Base-by-base conservation (phyloP, 2,113 vertebrate species). In the Plecotus auritus region DNA sequence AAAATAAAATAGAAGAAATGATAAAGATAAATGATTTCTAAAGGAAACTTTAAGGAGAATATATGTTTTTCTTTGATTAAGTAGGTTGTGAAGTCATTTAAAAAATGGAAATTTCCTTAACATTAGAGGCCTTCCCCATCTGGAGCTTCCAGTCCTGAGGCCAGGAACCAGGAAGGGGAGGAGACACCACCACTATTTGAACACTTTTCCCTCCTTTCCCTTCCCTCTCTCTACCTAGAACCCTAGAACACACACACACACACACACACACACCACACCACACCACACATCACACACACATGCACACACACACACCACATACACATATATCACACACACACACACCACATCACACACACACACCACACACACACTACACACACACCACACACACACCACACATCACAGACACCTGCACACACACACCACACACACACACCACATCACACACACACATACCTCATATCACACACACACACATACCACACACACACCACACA, bases 21-120 rank as follows among this genome's bases (percentile, higher is more conserved):
- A 49, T 22, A n/a, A 83, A 83, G 16, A 74, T n/a, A 67, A 95
- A 82, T 91, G 67, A 42, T 28, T 91, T 93, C 64, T 54, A 84
- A 86, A 13, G 9, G 20, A 84, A 80, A 88, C 32, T 67, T 80
- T 83, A 64, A 76, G 47, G 28, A 54, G 37, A 51, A 40, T 7
- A 49, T 85, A 9, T 77, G 4, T 82, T 72, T 35, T 51, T 37
- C 56, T 81, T 51, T 37, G 2, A 66, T 51, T 76, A 49, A 88
- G 35, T 54, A 23, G 26, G 13, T 90, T 70, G 12, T 70, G 13
- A 70, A 30, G 10, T 85, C n/a, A 61, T 47, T 66, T 74, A 28
- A 7, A 56, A 77, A 93, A n/a, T 20, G 1, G 35, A 87, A 73
- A 74, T 30, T 47, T 16, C 26, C 13, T 70, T 26, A 40, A 17